Base-by-base conservation (phyloP, 2,113 vertebrate species). In the Phylloscopus trochilus region DNA sequence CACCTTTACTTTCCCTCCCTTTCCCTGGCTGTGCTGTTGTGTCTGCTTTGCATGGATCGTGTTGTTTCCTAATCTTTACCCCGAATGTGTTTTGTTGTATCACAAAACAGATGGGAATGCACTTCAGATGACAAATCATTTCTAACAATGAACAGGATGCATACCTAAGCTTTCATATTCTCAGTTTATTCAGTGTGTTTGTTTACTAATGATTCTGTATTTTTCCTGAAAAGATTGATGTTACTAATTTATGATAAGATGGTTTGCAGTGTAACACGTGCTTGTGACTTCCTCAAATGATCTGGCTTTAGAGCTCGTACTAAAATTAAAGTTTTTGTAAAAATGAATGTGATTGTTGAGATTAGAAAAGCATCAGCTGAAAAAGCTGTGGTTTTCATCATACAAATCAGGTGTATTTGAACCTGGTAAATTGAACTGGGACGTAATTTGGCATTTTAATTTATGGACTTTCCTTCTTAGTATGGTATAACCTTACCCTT, bases 101-200 rank as follows among this genome's bases (percentile, higher is more conserved):
- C 98, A 98, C 98, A 99, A 99, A 99, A 98, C 98, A 92, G 98
- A 99, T 99, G 98, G 98, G 98, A 99, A 98, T 97, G 91, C 94
- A 92, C 94, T 97, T 97, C 33, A 84, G 93, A 63, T 90, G 89
- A 69, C 75, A 85, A 58, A 69, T 91, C 3, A 89, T 80, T 79
- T 96, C 93, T 97, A 92, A 91, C 92, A 79, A 16, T 17, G 55
- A 56, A 6, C 60, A 79, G 52, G 41, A 74, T 90, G 23, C 58
- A 46, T 56, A 92, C 67, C 78, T 94, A 78, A 96, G 33, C 77
- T 95, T 46, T 80, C 75, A 26, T 58, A 47, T 47, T 82, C 87
- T 90, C 59, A 88, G 47, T 89, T 95, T 90, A 62, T 56, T 81
- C 58, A 51, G 20, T 95, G 83, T 96, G 63, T 81, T 77, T 92